Conservation (phyloP, 2,797 vertebrate genomes). For the Dendrocincla fuliginosa region DNA sequence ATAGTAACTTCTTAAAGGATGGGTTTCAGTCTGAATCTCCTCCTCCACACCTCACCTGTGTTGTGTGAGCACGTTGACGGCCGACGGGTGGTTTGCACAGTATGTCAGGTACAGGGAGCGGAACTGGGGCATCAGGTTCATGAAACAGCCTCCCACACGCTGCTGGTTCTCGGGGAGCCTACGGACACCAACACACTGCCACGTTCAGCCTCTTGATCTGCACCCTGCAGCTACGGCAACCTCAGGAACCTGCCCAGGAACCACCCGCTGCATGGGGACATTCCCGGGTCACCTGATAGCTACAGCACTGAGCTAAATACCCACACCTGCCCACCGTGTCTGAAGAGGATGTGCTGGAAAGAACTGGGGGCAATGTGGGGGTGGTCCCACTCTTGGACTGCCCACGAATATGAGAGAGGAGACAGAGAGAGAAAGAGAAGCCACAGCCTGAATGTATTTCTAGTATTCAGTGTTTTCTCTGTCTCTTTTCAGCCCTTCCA, state of each 20-base stretch:
- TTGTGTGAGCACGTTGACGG: slow-evolving; percentile 92
- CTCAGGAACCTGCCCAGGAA: not conserved
- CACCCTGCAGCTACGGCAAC: not conserved
- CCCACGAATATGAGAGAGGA: not conserved
- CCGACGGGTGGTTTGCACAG: slow-evolving; percentile 93
- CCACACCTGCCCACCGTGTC: not conserved
- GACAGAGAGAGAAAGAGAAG: not conserved
- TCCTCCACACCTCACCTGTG: slow-evolving; percentile 84
- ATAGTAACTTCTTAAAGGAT: not conserved
- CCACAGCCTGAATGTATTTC: not conserved
- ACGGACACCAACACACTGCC: not conserved
- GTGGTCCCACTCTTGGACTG: not conserved
- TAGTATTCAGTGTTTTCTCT: not conserved
- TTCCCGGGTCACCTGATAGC: not conserved
- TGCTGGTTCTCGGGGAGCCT: slow-evolving; percentile 93
- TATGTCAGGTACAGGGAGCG: slow-evolving; percentile 90
- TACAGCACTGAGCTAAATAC: not conserved
- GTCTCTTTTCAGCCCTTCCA: not conserved
- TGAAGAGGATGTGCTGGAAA: not conserved
- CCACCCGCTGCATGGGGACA: not conserved
- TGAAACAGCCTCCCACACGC: slow-evolving; percentile 88
- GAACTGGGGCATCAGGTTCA: slow-evolving; percentile 92
- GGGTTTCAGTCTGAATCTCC: not conserved
- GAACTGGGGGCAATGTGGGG: not conserved
- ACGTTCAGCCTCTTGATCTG: not conserved